Conservation (phyloP, 2,113 vertebrate species). For the Nothocercus nigrocapillus region DNA sequence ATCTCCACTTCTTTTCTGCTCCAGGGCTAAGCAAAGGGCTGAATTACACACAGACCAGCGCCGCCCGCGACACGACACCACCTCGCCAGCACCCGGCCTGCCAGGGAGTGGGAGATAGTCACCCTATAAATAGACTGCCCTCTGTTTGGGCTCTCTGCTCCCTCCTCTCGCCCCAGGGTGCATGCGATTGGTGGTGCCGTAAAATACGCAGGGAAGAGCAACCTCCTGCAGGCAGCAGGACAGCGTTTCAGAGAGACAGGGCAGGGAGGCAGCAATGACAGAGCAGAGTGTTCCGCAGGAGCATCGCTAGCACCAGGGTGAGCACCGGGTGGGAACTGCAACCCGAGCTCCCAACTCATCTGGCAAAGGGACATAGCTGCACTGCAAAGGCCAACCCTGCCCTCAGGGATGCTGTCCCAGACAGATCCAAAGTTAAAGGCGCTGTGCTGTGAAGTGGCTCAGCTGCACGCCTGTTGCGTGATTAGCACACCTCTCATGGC, state of each 20-base stretch:
- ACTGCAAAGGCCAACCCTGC: not conserved
- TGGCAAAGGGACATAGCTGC: not conserved
- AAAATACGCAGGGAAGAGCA: not conserved
- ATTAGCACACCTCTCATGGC: not conserved
- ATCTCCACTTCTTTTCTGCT: not conserved
- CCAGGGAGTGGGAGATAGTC: slow-evolving; percentile 64
- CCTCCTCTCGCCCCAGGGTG: not conserved
- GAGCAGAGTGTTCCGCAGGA: not conserved
- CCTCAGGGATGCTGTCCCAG: not conserved
- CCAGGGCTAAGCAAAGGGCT: not conserved
- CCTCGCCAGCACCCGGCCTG: slow-evolving; percentile 37
- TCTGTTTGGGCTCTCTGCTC: slow-evolving; percentile 27
- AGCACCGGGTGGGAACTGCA: not conserved
- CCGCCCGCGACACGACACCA: not conserved
- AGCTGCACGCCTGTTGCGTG: not conserved
- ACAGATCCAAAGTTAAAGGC: not conserved
- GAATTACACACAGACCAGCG: rapidly evolving
- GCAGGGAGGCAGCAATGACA: not conserved
- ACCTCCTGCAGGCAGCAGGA: rapidly evolving
- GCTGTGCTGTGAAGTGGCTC: not conserved
- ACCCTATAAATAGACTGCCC: slow-evolving; percentile 59
- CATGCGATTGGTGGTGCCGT: not conserved
- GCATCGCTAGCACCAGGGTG: not conserved
- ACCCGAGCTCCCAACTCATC: not conserved
- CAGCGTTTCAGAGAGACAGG: not conserved